Base-by-base conservation (phyloP, 2,113 vertebrate species). In the Lagenorhynchus albirostris region DNA sequence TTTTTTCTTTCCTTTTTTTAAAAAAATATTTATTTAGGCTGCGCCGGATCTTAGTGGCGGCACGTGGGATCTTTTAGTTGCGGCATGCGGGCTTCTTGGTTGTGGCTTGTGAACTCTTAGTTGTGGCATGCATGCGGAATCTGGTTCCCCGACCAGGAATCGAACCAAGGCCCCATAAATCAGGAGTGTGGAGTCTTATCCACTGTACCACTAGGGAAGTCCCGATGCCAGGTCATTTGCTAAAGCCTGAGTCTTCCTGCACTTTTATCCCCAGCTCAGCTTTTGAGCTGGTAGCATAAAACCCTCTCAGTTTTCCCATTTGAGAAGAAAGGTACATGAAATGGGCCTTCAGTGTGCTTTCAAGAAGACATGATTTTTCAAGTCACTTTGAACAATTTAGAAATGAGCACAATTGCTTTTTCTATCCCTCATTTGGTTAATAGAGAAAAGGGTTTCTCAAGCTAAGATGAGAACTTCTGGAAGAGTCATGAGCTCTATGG, bases 341-440 rank as follows among this genome's bases (percentile, higher is more conserved):
- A 83, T 76, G 26, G 53, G 31, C 14, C 70, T 93, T 94, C 65
- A 23, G 1, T 84, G 79, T 44, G 1, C 74, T 95, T 92, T 77
- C 6, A 94, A 76, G 76, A 93, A 62, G 65, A 71, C 31, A 53
- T 44, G 83, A 38, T 8, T 87, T 87, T 95, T 58, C 76, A 41
- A 62, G 50, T 41, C 50, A 77, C 83, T 77, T 44, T 81, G 47
- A 86, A 55, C 50, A 63, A 77, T 77, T 87, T 81, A 92, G 88
- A 96, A 88, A 93, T 73, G 65, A 80, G 8, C 55, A 33, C 41
- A 62, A n/a, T 82, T 88, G 76, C 67, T 65, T 85, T 95, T 93
- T 87, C 74, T 87, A 53, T 55, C 58, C 21, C 55, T 84, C 8
- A 3, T 20, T 38, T 95, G 58, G 23, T 85, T 83, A 65, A 82